Percentiles rank a stretch among this genome's conserved stretches.
phyloP scores from a whole-genome alignment of 2,797 vertebrate genomes.

The Pangasius krempfi region DNA sequence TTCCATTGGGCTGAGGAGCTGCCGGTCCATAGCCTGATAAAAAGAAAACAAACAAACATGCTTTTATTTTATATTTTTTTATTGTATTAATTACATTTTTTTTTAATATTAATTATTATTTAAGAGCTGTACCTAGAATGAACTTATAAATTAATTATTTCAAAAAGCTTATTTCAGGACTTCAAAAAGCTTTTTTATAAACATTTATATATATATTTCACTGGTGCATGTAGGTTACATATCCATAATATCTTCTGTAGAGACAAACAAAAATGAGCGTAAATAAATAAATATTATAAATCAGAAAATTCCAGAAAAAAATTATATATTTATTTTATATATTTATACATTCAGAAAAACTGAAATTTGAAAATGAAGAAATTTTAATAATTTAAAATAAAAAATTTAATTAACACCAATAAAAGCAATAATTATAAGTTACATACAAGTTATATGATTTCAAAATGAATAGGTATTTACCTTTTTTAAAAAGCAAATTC shows the following conservation, averaged over 20 bases:
- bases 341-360: background rate
- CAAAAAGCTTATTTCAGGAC: background rate
- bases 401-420: background rate
- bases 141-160: background rate
- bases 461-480: background rate
- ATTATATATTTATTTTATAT: too few relatives aligned
- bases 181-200: background rate
- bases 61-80: background rate
- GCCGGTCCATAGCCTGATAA: conserved; percentile 14
- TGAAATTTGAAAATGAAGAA: background rate
- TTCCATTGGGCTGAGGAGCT: background rate
- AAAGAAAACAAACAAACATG: background rate
- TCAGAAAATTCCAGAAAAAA: background rate
- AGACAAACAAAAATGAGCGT: background rate
- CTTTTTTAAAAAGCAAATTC: background rate
- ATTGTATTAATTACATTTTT: background rate
- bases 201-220: background rate
- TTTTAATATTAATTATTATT: background rate
- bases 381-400: background rate
- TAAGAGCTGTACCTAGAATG: background rate
- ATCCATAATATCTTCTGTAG: background rate
- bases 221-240: background rate
- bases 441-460: background rate
- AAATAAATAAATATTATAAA: background rate
- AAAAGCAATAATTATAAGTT: background rate